These are phyloP conservation scores for Xestia c-nigrum DNA, from an alignment of 2,888 invertebrate genomes.

Conservation along the genomic window DNA sequence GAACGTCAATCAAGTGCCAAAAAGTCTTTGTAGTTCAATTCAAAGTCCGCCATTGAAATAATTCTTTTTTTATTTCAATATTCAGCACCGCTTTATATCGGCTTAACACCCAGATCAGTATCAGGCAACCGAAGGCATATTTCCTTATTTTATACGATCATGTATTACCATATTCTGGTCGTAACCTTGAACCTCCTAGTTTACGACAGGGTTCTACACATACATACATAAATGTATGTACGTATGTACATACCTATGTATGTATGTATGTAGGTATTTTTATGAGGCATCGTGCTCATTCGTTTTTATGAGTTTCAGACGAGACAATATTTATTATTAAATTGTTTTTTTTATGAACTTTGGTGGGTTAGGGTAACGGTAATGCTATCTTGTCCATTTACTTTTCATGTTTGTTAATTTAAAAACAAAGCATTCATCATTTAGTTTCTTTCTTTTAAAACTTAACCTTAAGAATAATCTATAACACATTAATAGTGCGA, in stretches of 20 bases:
- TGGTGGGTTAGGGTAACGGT: constrained; percentile 3
- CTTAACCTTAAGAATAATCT: background rate
- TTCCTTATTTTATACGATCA: constrained; percentile 61
- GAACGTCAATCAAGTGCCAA: background rate
- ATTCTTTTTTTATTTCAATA: constrained; percentile 36
- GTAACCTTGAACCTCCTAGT: constrained; percentile 60
- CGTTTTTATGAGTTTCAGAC: constrained; percentile 47
- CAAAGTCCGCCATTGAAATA: constrained; percentile 1
- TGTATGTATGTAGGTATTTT: constrained; percentile 54
- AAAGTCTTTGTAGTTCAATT: too few species aligned
- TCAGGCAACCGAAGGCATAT: constrained; percentile 48
- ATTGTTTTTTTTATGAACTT: constrained; percentile 53
- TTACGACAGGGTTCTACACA: constrained; percentile 55
- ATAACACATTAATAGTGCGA: too few species aligned
- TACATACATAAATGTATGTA: constrained; percentile 36
- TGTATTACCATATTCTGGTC: constrained; percentile 64
- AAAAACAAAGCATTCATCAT: background rate
- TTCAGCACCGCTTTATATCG: constrained; percentile 22
- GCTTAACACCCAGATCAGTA: constrained; percentile 53
- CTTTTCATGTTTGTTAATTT: background rate
- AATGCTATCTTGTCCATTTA: constrained; percentile 1
- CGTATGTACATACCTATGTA: constrained; percentile 18
- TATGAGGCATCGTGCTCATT: constrained; percentile 59
- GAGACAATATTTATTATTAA: constrained; percentile 65
- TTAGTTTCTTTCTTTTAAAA: background rate